Evolutionary conservation across 2,113 vertebrate genomes (phyloP).

Genomic region (Climacteris rufus): DNA sequence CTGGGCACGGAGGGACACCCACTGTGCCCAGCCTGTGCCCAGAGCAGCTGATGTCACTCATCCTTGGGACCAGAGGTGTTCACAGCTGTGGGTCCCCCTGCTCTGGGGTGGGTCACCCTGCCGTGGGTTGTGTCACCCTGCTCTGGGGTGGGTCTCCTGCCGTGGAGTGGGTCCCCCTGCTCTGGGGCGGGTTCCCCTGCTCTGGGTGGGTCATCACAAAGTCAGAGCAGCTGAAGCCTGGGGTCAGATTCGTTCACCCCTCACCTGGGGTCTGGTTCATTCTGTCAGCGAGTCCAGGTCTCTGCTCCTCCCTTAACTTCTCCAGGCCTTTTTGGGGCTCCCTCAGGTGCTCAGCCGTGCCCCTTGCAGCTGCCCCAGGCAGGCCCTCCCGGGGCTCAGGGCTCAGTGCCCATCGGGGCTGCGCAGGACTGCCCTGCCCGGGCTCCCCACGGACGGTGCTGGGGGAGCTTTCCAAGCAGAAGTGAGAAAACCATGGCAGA

Average conservation of each 20-base stretch:
- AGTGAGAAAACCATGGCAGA: neutral
- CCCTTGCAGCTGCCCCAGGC: neutral
- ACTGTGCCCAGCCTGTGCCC: neutral
- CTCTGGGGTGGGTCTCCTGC: neutral
- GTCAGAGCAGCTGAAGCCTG: rapidly evolving
- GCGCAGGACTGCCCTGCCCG: rapidly evolving
- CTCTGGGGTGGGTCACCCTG: neutral
- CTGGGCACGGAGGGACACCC: rapidly evolving
- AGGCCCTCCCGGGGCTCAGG: neutral
- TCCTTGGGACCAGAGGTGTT: neutral
- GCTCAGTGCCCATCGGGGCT: rapidly evolving
- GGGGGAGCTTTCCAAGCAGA: neutral
- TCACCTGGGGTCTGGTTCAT: neutral
- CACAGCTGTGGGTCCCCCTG: rapidly evolving
- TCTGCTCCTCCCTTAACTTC: neutral
- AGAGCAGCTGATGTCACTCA: rapidly evolving
- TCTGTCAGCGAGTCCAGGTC: too few species aligned
- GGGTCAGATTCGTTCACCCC: neutral
- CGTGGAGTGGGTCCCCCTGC: too few species aligned
- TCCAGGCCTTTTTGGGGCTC: neutral
- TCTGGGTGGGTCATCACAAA: neutral
- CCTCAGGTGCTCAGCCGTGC: neutral
- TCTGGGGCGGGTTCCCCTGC: too few species aligned
- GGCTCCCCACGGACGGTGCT: rapidly evolving
- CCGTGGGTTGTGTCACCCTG: too few species aligned